Base-by-base conservation (phyloP, 1,140 invertebrate species). In the Hyles euphorbiae region DNA sequence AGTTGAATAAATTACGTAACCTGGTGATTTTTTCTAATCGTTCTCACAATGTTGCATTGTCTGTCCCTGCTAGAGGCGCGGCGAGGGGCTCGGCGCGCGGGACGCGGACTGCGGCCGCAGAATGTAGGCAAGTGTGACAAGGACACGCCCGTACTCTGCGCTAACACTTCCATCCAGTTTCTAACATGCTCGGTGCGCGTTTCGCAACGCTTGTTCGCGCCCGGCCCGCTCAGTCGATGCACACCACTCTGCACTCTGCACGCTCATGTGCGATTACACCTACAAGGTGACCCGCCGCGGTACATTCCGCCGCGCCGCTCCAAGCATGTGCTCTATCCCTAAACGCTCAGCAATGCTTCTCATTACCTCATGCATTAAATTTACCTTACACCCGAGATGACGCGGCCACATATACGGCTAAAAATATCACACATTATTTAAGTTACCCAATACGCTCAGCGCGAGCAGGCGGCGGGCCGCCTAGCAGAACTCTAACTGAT, bases 111-210 rank as follows among this genome's bases (percentile, higher is more conserved):
- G 60, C 70, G 66, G 69, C 68, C 64, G 72, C 72, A 80, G 83
- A 88, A 88, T 88, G 85, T 86, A 85, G 85, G 85, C 83, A 88
- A 88, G 72, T 83, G 83, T 88, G 85, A 86, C 85, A 88, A 88
- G 85, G 85, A 87, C 85, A 85, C 83, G 81, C 85, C 83, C 82
- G 85, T 83, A 88, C 83, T 78, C 73, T 71, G 77, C 74, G 79
- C 81, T 82, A 84, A 83, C 81, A 87, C 78, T 83, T 83, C 83
- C 83, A 88, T 84, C 85, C 79, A 88, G 85, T 87, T 86, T 85
- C 81, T 88, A 88, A 85, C 78, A 79, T 76, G 81, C 74, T 79
- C 68, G 78, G 70, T 74, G 74, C 70, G 73, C 69, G 78, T 87
- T 88, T 88, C 82, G 81, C 83, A 86, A 88, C 72, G 61, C 45